Evolutionary conservation across 2,797 vertebrate species (phyloP), one percentile per base, ranked within the genome.

Genomic region (Coregonus ussuriensis): DNA sequence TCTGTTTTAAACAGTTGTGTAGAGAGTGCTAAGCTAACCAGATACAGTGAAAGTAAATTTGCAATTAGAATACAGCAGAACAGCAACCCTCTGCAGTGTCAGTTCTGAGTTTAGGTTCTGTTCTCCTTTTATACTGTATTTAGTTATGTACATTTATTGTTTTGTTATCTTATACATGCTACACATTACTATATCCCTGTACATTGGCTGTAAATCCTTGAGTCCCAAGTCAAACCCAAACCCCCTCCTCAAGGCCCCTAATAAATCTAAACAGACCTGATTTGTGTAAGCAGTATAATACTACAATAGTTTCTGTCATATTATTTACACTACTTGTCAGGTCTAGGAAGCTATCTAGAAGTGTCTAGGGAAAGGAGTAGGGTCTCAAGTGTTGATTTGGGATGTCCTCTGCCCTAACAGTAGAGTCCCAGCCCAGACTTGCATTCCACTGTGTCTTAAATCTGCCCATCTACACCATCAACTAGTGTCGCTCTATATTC

Each of bases 381-480:
- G 59, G 25, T 63, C 21, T 29, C 25, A 29, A 0, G 21, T 63
- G n/a, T 63, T 63, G 59, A 4, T 63, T 63, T 63, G 59, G 59
- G 25, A 63, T 25, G 21, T 63, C 21, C 21, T 25, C 13, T 15
- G 31, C 16, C 5, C 31, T 18, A 35, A 35, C 14, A 18, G 29
- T 37, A 68, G 25, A 53, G n/a, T 59, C n/a, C 66, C 31, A 68
- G 66, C 31, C 66, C 66, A 52, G 69, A 47, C 41, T 1, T 71
- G 25, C n/a, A 13, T 25, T 63, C n/a, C 62, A 47, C 21, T 66
- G 25, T 74, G 53, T 31, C 47, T 52, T 62, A n/a, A n/a, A 31
- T 35, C 13, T 75, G 37, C 74, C 75, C 25, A 47, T 63, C 9
- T 63, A 63, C 25, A 11, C 59, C 59, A 47, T 59, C 35, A 52